A percentile compares a stretch with the other conserved stretches of the same genome.
phyloP scores from a whole-genome alignment of 2,888 invertebrate genomes.

The Labia minor region DNA sequence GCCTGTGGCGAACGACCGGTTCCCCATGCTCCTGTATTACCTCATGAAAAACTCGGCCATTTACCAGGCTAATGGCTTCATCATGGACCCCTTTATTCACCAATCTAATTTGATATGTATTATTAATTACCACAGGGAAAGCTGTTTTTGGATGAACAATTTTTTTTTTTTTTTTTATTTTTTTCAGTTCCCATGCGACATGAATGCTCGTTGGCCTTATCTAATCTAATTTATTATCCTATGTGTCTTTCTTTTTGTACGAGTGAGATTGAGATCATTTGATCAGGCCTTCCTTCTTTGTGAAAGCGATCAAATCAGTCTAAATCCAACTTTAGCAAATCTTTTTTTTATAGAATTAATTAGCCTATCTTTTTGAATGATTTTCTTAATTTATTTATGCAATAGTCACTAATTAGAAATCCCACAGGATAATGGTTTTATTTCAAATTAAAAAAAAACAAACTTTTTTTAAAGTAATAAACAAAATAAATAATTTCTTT shows the following conservation, averaged over 20 bases:
- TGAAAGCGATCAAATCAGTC: background rate
- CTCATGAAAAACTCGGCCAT: background rate
- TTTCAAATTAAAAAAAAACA: too few relatives aligned
- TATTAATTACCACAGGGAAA: background rate
- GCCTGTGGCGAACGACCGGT: background rate
- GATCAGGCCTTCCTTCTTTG: background rate
- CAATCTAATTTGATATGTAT: constrained; percentile 1
- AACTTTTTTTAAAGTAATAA: too few relatives aligned
- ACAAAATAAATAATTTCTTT: too few relatives aligned
- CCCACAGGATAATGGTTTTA: too few relatives aligned
- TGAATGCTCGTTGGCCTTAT: background rate
- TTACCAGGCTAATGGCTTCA: background rate
- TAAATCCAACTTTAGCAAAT: too few relatives aligned
- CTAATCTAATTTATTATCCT: constrained; percentile 4
- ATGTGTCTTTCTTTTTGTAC: background rate
- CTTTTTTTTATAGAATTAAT: too few relatives aligned
- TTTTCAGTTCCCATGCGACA: background rate
- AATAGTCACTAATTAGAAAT: too few relatives aligned
- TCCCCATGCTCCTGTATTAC: background rate
- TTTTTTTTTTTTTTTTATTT: background rate
- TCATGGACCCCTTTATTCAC: background rate
- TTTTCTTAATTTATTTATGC: too few relatives aligned
- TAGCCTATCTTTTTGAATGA: too few relatives aligned
- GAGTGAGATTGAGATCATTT: too few relatives aligned
- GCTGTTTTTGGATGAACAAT: background rate